Base-by-base conservation (phyloP, 1,140 invertebrate genomes). In the Cherax quadricarinatus region DNA sequence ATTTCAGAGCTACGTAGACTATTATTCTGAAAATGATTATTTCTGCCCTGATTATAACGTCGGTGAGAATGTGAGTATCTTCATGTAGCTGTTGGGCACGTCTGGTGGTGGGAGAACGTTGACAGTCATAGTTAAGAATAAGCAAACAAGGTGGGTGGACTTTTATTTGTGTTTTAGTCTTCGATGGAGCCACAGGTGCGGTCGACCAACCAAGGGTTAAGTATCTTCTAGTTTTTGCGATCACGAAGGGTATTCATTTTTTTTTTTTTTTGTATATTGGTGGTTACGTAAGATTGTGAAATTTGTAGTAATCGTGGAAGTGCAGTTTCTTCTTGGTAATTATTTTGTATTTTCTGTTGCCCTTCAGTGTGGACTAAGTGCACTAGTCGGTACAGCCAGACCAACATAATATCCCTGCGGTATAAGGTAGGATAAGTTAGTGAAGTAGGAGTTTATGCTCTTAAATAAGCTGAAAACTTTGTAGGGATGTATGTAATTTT, bases 21-120 rank as follows among this genome's bases (percentile, higher is more conserved):
- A 75, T 75, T 75, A 75, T 75, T 75, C 70, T 75, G 70, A 75
- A 75, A 75, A 75, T 75, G 70, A 75, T 75, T 75, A 75, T 75
- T 75, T 75, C 70, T 30, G 70, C 70, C 70, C 70, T 75, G 70
- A 75, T 75, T 75, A 75, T 75, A 75, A 75, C 70, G 70, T 30
- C 70, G 70, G 30, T 75, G 70, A 24, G 24, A 75, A 75, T 30
- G 70, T 75, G 70, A 75, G 70, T 75, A 75, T 75, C 70, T 10
- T 12, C 70, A 75, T 75, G 70, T 75, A 75, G 70, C 24, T 75
- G 70, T 75, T 75, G n/a, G 70, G 70, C n/a, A 75, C 70, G 70
- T 75, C 24, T 75, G 70, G 70, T 75, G 70, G 70, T 75, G 70
- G 70, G 70, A 21, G 70, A 21, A 75, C 70, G 70, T 66, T 66